Conservation (phyloP, 2,888 invertebrate species). For the Meghimatium bilineatum region DNA sequence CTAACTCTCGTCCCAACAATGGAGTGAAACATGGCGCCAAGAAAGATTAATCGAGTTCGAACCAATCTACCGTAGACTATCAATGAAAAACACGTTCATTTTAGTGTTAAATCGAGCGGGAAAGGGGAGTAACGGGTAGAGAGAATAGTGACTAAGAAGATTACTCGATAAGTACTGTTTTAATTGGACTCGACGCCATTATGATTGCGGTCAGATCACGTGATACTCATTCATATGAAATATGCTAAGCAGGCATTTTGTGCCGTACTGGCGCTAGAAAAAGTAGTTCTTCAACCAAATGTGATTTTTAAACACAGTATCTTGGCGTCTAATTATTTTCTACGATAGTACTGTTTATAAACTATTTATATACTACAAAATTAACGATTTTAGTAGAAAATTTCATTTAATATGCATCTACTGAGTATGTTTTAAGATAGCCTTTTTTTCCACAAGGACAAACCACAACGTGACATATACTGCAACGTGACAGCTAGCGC, state of each 20-base stretch:
- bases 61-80: not conserved
- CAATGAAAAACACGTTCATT: conserved; percentile 17
- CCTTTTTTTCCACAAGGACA: not conserved
- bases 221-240: conserved; percentile 47
- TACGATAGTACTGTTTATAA: not conserved
- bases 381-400: not conserved
- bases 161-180: conserved; percentile 19
- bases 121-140: not conserved
- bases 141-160: not conserved
- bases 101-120: not conserved
- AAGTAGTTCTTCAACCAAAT: conserved; percentile 30
- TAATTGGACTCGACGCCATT: conserved; percentile 43
- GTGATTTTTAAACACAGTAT: not conserved
- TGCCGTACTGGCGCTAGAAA: not conserved
- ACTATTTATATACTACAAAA: not conserved
- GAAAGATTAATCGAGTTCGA: not conserved
- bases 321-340: not conserved
- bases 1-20: too few species aligned
- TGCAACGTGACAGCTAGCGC: conserved; percentile 16
- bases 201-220: conserved; percentile 41
- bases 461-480: not conserved
- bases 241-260: conserved; percentile 42
- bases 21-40: too few species aligned
- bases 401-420: not conserved
- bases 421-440: not conserved